These are phyloP conservation scores for Phallusia fumigata DNA, from an alignment of 23 tunicate species.

Conservation along the genomic window DNA sequence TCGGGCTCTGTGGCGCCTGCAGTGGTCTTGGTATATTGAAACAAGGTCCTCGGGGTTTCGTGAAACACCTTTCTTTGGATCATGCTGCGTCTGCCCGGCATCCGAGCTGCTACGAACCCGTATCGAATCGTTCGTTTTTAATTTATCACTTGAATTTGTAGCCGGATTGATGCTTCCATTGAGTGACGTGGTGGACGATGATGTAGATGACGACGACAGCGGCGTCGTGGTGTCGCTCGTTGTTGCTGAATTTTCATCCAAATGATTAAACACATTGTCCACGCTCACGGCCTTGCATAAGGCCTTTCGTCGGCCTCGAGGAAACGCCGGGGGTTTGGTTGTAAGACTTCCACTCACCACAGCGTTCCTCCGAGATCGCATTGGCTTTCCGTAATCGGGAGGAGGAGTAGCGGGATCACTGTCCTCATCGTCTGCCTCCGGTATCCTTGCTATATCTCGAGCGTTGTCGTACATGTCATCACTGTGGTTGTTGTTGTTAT, in stretches of 20 bases:
- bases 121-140: neutral
- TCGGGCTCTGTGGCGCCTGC: constrained; percentile 28
- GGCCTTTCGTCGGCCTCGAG: constrained; percentile 11
- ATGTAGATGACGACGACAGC: constrained; percentile 30
- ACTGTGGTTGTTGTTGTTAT: constrained; percentile 28
- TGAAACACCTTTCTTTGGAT: neutral
- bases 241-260: neutral
- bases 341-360: constrained; percentile 9
- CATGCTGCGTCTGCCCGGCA: neutral
- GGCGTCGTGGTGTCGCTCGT: constrained; percentile 12
- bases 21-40: constrained; percentile 34
- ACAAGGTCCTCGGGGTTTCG: constrained; percentile 38
- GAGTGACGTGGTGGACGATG: constrained; percentile 56
- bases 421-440: constrained; percentile 30
- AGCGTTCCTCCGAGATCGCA: constrained; percentile 29
- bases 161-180: constrained; percentile 41
- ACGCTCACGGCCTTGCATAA: constrained; percentile 49
- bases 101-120: constrained; percentile 43
- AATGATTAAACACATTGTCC: constrained; percentile 29
- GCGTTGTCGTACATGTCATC: constrained; percentile 21
- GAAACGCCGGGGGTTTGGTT: constrained; percentile 10
- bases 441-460: constrained; percentile 30
- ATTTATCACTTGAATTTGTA: neutral
- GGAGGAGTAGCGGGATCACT: neutral
- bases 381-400: neutral